Base-by-base conservation (phyloP, 1,140 invertebrate genomes). In the Oryctes rhinoceros region DNA sequence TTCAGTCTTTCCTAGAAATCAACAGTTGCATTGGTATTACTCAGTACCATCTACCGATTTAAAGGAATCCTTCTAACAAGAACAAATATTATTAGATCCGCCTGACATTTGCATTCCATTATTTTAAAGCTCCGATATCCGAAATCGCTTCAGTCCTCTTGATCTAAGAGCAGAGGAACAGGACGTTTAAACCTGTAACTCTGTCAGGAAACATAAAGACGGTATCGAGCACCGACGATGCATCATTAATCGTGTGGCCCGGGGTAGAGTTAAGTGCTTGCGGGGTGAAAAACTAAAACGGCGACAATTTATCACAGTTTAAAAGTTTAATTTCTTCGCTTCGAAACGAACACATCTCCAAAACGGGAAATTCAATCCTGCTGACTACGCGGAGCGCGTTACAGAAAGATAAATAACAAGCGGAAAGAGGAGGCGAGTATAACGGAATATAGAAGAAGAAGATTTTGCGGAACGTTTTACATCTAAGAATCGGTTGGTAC, bases 301-400 rank as follows among this genome's bases (percentile, higher is more conserved):
- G 13, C 49, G 49, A 53, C 49, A 53, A 53, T 53, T 53, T 53
- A 53, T 53, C 49, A 53, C 49, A 13, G 49, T 53, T 53, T 53
- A 53, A 53, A 53, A 53, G 49, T 53, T 53, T 53, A 53, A 53
- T 53, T 53, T 53, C 49, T 53, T 53, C 49, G 4, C 13, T 53
- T 53, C 49, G 49, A 53, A 53, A 53, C 49, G 49, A 53, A n/a
- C 49, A n/a, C 49, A n/a, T 53, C 13, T 13, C n/a, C 49, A 53
- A 53, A 53, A 53, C 49, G n/a, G 11, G 49, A n/a, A 53, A 53
- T 53, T 53, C 49, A 53, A 53, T 53, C 49, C 49, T n/a, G 49
- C 49, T n/a, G 13, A 7, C 49, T 53, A 53, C 49, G n/a, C 49
- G 49, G 24, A 53, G n/a, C 49, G n/a, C 49, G 13, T 9, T 53